phyloP scores from a whole-genome alignment of 1,140 invertebrate genomes.

The Diabrotica undecimpunctata region DNA sequence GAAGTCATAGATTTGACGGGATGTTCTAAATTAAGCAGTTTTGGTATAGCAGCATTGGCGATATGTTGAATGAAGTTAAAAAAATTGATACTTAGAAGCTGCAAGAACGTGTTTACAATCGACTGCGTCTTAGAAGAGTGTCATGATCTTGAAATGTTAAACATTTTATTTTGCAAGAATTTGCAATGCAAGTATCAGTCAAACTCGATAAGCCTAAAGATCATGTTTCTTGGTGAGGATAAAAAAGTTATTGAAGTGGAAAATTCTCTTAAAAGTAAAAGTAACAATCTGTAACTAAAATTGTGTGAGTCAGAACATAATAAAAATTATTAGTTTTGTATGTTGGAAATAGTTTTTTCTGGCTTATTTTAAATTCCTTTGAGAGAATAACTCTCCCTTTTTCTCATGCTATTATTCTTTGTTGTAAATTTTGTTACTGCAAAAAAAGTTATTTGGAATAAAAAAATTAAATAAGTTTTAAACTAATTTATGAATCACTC shows the following conservation, averaged over 20 bases:
- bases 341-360: too few species aligned
- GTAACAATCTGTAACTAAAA: neutral
- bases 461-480: too few species aligned
- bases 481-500: too few species aligned
- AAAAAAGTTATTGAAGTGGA: neutral
- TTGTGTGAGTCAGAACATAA: neutral
- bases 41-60: neutral
- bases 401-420: too few species aligned
- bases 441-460: too few species aligned
- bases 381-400: too few species aligned
- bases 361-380: too few species aligned
- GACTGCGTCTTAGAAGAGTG: neutral
- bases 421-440: too few species aligned
- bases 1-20: neutral
- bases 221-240: neutral
- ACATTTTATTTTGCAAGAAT: neutral
- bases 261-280: neutral
- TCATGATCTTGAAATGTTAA: too few species aligned
- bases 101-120: neutral
- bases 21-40: neutral
- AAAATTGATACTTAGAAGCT: neutral
- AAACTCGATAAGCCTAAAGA: neutral
- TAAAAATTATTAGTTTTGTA: too few species aligned
- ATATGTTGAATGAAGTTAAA: neutral
- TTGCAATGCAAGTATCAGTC: neutral